These are phyloP conservation scores for Struthidea cinerea DNA, from an alignment of 2,113 vertebrate species.

Conservation along the genomic window DNA sequence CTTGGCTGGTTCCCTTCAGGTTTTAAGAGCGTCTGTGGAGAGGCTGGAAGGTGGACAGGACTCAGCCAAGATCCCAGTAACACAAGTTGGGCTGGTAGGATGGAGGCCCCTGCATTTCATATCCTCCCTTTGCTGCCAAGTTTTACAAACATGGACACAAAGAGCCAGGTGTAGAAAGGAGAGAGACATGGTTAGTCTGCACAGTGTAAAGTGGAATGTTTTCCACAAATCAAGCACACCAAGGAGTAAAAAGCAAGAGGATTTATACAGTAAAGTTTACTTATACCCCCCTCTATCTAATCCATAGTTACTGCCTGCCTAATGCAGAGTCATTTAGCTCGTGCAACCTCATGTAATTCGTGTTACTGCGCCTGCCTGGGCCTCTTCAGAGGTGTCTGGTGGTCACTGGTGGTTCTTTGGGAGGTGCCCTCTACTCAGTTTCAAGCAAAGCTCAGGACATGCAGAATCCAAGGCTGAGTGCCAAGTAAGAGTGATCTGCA, in stretches of 20 bases:
- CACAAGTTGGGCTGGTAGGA: background rate
- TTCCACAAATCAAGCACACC: background rate
- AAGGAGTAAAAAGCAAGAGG: background rate
- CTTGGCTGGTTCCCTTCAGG: background rate
- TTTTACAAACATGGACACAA: background rate
- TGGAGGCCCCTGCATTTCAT: background rate
- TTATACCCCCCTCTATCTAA: background rate
- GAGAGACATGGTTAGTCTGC: background rate
- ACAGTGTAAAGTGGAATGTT: background rate
- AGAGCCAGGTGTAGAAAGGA: background rate
- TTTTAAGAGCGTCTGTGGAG: background rate
- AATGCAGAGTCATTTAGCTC: background rate
- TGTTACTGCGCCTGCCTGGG: background rate
- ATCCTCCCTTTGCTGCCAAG: background rate
- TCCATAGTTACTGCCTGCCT: background rate
- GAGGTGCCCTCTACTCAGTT: background rate
- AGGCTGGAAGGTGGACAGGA: background rate
- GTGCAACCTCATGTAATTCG: background rate
- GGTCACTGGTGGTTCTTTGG: background rate
- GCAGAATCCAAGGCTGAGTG: background rate
- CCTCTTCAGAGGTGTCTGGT: background rate
- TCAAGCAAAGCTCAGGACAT: background rate
- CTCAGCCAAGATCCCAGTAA: background rate
- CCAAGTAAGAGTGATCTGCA: background rate
- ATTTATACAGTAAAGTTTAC: background rate